Evolutionary conservation across 2,797 vertebrate genomes (phyloP), one percentile per base, ranked within the genome.

Genomic region (Etheostoma nigrum): DNA sequence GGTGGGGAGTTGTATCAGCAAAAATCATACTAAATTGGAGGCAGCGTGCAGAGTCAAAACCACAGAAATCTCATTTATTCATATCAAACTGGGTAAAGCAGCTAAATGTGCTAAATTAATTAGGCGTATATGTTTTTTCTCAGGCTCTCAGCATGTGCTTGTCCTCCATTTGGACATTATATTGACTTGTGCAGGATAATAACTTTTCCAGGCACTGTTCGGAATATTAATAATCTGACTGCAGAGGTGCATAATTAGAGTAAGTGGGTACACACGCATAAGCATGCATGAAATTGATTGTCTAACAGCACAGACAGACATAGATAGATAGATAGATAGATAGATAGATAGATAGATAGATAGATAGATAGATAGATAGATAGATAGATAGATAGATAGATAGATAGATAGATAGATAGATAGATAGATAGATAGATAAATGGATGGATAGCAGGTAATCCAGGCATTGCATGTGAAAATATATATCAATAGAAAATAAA

Each of bases 51-150:
- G 87, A 82, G 84, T n/a, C 72, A 52, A 85, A 79, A 85, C 72
- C 67, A 72, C 75, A 74, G 83, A 55, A 64, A 58, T 71, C 87
- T 91, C 67, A 81, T 84, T 89, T 90, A 83, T 87, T 90, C 81
- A 82, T 64, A 79, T 84, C 87, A 88, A 89, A 89, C 86, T 82
- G 80, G 68, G 78, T 54, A 84, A 85, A 83, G 72, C 30, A 69
- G 82, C 78, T 73, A 82, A 88, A 89, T 81, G 78, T 84, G 74
- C 66, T 72, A 68, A 85, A 89, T 88, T 90, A 88, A 91, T 89
- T 79, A 79, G 86, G 84, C 72, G 75, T 81, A 84, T 79, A 74
- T 72, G 79, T 87, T 78, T 77, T 81, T 54, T 21, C 44, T 74
- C 63, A 27, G 60, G 65, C 78, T 77, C 77, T 73, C 85, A 84